A percentile compares a stretch with the other conserved stretches of the same genome.
These are phyloP conservation scores for Heterodera schachtii DNA, from an alignment of 1,140 invertebrate species.

Conservation along the genomic window DNA sequence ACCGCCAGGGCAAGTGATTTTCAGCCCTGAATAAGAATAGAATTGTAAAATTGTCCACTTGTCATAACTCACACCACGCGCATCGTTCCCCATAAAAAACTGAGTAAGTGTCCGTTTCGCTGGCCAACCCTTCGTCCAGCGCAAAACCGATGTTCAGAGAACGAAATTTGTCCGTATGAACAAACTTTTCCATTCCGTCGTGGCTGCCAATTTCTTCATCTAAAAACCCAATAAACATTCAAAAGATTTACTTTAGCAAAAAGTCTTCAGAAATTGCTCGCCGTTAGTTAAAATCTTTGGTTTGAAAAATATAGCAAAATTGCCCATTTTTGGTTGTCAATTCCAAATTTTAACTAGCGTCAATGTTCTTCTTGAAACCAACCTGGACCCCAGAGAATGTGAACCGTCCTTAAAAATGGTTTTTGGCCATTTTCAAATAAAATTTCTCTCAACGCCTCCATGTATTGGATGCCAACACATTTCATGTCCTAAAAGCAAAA, in stretches of 20 bases:
- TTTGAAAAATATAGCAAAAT: neutral
- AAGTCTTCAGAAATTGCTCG: too few relatives aligned
- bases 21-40: conserved; percentile 66
- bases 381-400: conserved; percentile 77
- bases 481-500: conserved; percentile 50
- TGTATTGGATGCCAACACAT: conserved; percentile 67
- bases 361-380: neutral
- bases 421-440: conserved; percentile 66
- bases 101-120: conserved; percentile 70
- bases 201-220: conserved; percentile 89
- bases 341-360: too few relatives aligned
- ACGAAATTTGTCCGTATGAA: conserved; percentile 77
- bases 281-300: too few relatives aligned
- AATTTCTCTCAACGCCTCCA: conserved; percentile 77
- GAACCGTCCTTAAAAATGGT: conserved; percentile 72
- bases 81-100: conserved; percentile 79
- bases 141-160: conserved; percentile 83
- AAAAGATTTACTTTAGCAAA: too few relatives aligned
- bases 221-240: neutral
- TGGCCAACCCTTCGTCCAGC: conserved; percentile 79
- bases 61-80: conserved; percentile 69
- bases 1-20: conserved; percentile 75
- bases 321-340: neutral
- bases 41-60: neutral
- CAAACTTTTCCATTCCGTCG: conserved; percentile 81